Conservation (phyloP, 1,140 invertebrate genomes). For the Procambarus clarkii region DNA sequence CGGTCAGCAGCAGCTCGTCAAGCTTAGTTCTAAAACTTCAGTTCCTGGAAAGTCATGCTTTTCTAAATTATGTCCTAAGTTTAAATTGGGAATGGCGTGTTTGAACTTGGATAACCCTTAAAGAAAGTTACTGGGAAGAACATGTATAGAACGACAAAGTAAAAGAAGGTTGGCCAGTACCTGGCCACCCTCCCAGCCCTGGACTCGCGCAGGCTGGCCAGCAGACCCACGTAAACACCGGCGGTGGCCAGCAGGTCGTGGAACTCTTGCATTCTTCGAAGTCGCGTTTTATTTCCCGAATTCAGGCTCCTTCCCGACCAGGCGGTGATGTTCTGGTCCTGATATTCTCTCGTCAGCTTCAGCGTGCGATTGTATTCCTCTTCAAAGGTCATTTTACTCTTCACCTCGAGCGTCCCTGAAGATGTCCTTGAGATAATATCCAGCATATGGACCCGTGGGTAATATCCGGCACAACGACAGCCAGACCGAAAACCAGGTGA, state of each 20-base stretch:
- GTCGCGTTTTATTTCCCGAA: background rate
- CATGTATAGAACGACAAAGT: background rate
- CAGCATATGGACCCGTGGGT: background rate
- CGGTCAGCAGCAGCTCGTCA: background rate
- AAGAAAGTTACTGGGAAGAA: background rate
- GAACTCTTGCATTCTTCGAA: background rate
- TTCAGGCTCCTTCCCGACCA: background rate
- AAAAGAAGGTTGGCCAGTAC: conserved; percentile 6
- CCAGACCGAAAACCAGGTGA: background rate
- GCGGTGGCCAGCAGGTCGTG: no score
- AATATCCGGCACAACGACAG: background rate
- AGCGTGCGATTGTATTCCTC: no score
- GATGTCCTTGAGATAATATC: background rate
- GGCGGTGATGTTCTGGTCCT: background rate
- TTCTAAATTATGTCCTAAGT: background rate
- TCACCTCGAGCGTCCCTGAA: background rate
- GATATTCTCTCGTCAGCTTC: no score
- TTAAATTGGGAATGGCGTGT: conserved; percentile 56
- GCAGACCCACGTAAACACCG: background rate
- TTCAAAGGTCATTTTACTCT: background rate
- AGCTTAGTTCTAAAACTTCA: conserved; percentile 3
- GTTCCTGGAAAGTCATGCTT: background rate
- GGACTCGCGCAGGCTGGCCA: background rate
- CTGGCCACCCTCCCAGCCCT: background rate
- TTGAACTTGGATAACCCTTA: conserved; percentile 58